Percentiles rank a stretch among this genome's conserved stretches.
Conservation (phyloP, 2,113 vertebrate genomes). For the Podilymbus podiceps region DNA sequence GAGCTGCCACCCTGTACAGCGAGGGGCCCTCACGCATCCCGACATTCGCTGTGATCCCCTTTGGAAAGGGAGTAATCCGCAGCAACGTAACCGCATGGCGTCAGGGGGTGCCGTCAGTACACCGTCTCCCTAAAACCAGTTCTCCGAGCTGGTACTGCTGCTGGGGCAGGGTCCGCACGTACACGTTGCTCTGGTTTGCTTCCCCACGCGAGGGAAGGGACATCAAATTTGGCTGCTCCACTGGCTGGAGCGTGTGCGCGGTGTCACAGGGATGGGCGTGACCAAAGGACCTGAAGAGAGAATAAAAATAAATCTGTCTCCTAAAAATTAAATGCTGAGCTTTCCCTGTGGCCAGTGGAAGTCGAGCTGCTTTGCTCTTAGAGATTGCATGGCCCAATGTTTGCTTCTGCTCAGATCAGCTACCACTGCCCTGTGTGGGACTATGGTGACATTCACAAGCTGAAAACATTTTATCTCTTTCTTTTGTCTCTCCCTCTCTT, state of each 20-base stretch:
- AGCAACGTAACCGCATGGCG: accelerated
- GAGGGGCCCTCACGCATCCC: accelerated
- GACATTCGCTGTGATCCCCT: neutral
- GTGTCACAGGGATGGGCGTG: accelerated
- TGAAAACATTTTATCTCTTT: neutral
- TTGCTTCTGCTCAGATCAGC: neutral
- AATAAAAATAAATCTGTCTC: neutral
- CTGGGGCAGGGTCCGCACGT: neutral
- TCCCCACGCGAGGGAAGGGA: accelerated
- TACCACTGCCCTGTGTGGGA: neutral
- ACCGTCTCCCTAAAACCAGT: neutral
- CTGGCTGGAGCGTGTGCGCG: neutral
- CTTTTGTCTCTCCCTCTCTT: neutral
- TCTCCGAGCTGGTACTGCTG: neutral
- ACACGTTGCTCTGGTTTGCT: neutral
- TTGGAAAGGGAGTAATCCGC: neutral
- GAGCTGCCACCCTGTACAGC: neutral
- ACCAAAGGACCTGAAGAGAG: neutral
- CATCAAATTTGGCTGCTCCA: neutral
- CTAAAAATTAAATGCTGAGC: neutral
- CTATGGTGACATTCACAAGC: neutral
- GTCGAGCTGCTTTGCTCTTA: neutral
- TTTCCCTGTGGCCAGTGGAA: neutral
- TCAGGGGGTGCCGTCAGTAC: neutral
- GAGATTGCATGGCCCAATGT: neutral